These are phyloP conservation scores for Tolypeutes matacus DNA, from an alignment of 2,797 vertebrate species.

Conservation along the genomic window DNA sequence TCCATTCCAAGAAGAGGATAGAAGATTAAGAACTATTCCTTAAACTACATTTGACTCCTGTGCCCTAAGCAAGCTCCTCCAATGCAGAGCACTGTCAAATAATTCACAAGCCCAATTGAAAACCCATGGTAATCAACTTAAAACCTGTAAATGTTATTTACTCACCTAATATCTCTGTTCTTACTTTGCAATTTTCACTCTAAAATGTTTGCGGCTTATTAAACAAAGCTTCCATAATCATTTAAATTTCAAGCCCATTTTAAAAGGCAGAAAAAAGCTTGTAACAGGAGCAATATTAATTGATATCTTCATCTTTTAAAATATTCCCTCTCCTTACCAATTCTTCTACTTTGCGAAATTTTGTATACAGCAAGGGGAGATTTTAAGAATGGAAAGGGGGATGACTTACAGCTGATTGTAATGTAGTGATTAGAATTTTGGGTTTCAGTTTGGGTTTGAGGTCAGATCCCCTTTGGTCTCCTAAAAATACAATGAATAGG, in stretches of 20 bases:
- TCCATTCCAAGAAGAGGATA: neutral
- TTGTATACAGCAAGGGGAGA: neutral
- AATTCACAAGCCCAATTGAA: neutral
- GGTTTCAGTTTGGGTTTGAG: neutral
- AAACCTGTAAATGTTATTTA: neutral
- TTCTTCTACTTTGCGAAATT: constrained; percentile 16
- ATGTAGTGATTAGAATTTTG: neutral
- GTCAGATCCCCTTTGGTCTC: neutral
- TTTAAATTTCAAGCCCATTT: neutral
- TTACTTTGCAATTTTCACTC: neutral
- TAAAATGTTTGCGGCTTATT: neutral
- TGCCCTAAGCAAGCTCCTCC: neutral
- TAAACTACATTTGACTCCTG: neutral
- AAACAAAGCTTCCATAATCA: neutral
- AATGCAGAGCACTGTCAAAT: neutral
- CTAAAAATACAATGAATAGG: neutral
- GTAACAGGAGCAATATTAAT: neutral
- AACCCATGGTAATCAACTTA: neutral
- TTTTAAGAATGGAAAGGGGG: neutral
- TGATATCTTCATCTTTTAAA: neutral
- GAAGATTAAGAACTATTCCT: neutral
- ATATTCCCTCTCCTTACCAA: neutral
- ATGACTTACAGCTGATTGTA: neutral
- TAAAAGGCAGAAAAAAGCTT: neutral
- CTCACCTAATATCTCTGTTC: neutral